Conservation (phyloP, 2,797 vertebrate species). For the Tragelaphus eurycerus region DNA sequence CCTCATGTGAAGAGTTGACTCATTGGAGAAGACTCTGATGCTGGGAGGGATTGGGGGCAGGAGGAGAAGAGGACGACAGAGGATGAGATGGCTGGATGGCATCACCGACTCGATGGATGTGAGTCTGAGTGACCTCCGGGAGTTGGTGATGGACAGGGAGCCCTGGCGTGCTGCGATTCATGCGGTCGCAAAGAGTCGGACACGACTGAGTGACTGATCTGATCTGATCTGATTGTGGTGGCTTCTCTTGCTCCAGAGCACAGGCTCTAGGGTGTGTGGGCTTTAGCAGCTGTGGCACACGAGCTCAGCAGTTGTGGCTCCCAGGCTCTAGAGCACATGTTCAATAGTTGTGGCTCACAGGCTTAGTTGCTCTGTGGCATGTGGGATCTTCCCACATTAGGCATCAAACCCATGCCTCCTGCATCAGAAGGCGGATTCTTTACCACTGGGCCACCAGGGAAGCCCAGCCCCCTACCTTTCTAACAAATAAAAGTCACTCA, state of each 20-base stretch:
- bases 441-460: background rate
- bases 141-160: too few species aligned
- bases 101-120: too few species aligned
- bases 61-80: too few species aligned
- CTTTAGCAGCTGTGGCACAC: background rate
- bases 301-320: background rate
- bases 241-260: background rate
- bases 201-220: too few species aligned
- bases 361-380: background rate
- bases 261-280: background rate
- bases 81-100: too few species aligned
- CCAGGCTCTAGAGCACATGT: background rate
- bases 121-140: too few species aligned
- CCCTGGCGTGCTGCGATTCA: too few species aligned
- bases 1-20: too few species aligned
- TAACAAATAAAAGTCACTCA: background rate
- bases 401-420: background rate
- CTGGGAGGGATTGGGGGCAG: too few species aligned
- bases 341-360: background rate
- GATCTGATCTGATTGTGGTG: background rate
- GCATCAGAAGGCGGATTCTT: background rate
- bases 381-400: background rate
- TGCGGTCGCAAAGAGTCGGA: too few species aligned
- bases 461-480: background rate
- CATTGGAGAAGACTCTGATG: too few species aligned